These are phyloP conservation scores for Aphidoletes aphidimyza DNA, from an alignment of 2,888 invertebrate species.

Conservation along the genomic window DNA sequence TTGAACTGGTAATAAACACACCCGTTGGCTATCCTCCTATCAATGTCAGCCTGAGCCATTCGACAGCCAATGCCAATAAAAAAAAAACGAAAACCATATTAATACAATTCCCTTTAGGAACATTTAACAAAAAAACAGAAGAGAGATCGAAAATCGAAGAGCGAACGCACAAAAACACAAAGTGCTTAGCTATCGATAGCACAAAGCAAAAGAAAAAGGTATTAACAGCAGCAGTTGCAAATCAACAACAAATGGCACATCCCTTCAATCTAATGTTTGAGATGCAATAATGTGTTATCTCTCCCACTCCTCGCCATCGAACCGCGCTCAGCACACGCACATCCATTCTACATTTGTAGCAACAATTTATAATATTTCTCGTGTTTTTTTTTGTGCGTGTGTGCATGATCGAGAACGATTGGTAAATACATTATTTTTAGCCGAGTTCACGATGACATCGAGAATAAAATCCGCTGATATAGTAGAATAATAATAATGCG, in stretches of 20 bases:
- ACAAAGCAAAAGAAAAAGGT: neutral
- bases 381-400: neutral
- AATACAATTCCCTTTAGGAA: slow-evolving; percentile 41
- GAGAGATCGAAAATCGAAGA: slow-evolving; percentile 47
- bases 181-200: slow-evolving; percentile 3
- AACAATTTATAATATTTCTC: slow-evolving; percentile 47
- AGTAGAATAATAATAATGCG: slow-evolving; percentile 35
- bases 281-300: slow-evolving; percentile 31
- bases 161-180: neutral
- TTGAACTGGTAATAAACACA: neutral
- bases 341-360: slow-evolving; percentile 17
- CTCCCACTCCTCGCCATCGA: slow-evolving; percentile 45
- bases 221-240: slow-evolving; percentile 19
- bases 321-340: neutral
- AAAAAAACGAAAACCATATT: slow-evolving; percentile 41
- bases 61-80: slow-evolving; percentile 49
- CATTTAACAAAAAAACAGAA: neutral
- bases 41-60: slow-evolving; percentile 24
- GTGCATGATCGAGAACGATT: no score
- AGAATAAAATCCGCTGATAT: neutral
- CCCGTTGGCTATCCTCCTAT: slow-evolving; percentile 48
- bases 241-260: slow-evolving; percentile 44
- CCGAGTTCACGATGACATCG: neutral
- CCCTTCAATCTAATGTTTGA: slow-evolving; percentile 30
- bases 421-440: neutral